Percentiles rank a stretch among this genome's conserved stretches.
Evolutionary conservation across 2,888 invertebrate species (phyloP).

Genomic region (Microctonus hyperodae): DNA sequence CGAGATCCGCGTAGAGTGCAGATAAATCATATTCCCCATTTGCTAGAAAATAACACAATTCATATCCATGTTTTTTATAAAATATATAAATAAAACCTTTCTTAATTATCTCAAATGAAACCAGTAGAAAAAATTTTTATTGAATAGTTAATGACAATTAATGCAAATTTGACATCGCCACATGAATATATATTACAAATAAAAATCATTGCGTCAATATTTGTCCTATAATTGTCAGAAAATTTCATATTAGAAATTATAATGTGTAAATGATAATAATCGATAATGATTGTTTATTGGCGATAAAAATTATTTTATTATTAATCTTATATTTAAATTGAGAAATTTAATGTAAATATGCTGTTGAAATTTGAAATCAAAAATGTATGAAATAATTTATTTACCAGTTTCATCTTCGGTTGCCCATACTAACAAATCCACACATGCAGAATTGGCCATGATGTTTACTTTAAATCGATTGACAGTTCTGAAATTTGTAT

Average conservation of each 20-base stretch:
- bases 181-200: too few relatives aligned
- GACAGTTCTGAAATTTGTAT: conserved; percentile 80
- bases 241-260: too few relatives aligned
- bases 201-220: too few relatives aligned
- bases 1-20: conserved; percentile 59
- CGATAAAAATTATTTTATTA: too few relatives aligned
- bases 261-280: too few relatives aligned
- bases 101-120: too few relatives aligned
- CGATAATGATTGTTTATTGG: too few relatives aligned
- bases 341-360: not conserved
- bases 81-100: not conserved
- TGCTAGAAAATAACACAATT: conserved; percentile 51
- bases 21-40: conserved; percentile 60
- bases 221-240: too few relatives aligned
- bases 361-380: not conserved
- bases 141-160: too few relatives aligned
- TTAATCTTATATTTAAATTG: too few relatives aligned
- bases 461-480: conserved; percentile 95
- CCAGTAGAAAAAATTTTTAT: too few relatives aligned
- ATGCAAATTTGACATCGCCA: too few relatives aligned
- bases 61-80: not conserved
- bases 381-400: conserved; percentile 31
- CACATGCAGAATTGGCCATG: conserved; percentile 96
- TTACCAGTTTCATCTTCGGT: conserved; percentile 95
- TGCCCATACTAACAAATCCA: conserved; percentile 97